These are phyloP conservation scores for Gymnocheta viridis DNA, from an alignment of 2,888 invertebrate species.

Conservation along the genomic window DNA sequence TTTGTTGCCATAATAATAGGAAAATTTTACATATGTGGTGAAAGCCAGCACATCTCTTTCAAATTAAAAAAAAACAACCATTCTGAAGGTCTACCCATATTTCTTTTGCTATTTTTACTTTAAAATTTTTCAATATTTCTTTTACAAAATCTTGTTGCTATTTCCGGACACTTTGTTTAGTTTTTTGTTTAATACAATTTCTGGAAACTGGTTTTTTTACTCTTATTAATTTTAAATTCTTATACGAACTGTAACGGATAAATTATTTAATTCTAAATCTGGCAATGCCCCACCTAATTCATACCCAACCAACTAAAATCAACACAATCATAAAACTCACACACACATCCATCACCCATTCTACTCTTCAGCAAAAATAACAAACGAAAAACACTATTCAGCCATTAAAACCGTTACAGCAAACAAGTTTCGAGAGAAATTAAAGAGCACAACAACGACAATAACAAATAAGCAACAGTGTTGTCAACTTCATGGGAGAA, in stretches of 20 bases:
- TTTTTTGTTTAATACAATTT: not conserved
- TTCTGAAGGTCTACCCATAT: no score
- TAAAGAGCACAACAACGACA: not conserved
- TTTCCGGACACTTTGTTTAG: no score
- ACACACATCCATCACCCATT: not conserved
- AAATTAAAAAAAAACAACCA: no score
- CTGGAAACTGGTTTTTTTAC: not conserved
- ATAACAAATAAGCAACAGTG: not conserved
- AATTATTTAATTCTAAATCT: slow-evolving; percentile 4
- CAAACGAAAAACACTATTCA: slow-evolving; percentile 24
- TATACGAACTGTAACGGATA: not conserved
- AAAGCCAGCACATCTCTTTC: no score
- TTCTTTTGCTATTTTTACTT: no score
- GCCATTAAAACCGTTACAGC: not conserved
- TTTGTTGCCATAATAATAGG: no score
- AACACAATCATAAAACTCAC: not conserved
- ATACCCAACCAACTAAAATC: not conserved
- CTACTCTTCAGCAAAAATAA: slow-evolving; percentile 36
- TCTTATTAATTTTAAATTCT: not conserved
- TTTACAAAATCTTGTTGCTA: no score
- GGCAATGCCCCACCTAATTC: slow-evolving; percentile 55
- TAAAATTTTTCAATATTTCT: no score
- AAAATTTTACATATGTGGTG: no score
- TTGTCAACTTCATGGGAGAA: not conserved
- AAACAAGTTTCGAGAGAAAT: slow-evolving; percentile 58